Base-by-base conservation (phyloP, 2,888 invertebrate species). In the Hypomecis punctinalis region DNA sequence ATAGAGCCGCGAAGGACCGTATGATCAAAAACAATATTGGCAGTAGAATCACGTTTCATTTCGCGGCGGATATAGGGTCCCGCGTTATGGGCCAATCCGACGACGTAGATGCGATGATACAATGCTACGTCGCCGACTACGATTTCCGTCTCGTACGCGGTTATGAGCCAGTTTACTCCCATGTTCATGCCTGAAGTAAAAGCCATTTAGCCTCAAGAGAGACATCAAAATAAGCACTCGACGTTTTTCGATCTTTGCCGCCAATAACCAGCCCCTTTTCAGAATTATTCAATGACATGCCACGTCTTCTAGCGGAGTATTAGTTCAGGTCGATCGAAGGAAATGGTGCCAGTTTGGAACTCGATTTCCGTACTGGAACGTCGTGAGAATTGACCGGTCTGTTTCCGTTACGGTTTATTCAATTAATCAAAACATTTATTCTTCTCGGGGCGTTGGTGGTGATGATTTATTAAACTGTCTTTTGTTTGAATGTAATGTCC, bases 1-100 rank as follows among this genome's bases (percentile, higher is more conserved):
- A 64, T 72, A 75, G 75, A 76, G 73, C 72, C 72, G 73, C 72
- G 74, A 76, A 75, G 70, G 67, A 54, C 63, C 68, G 72, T 76
- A 72, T 79, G 72, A 75, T 72, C 73, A 75, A 74, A 70, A 72
- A 73, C 77, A 77, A 77, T 80, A 84, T 89, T 86, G 83, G 80
- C 82, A 84, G 85, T 86, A 84, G 83, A 85, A 83, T 84, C 89
- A 86, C 85, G 85, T 86, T 86, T 80, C 78, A 89, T 89, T 88
- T 85, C 86, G 84, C 81, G 85, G 86, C 88, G 89, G 89, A 89
- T 89, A 88, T 89, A 86, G 84, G 86, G 81, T 82, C 76, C 82
- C 82, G 78, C 81, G 84, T 84, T 84, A 85, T 83, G 81, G 80
- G 76, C 81, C 85, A 82, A 86, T 84, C 82, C 81, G 79, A 80